These are phyloP conservation scores for Ostrea denselamellosa DNA, from an alignment of 1,140 invertebrate species.

Conservation along the genomic window DNA sequence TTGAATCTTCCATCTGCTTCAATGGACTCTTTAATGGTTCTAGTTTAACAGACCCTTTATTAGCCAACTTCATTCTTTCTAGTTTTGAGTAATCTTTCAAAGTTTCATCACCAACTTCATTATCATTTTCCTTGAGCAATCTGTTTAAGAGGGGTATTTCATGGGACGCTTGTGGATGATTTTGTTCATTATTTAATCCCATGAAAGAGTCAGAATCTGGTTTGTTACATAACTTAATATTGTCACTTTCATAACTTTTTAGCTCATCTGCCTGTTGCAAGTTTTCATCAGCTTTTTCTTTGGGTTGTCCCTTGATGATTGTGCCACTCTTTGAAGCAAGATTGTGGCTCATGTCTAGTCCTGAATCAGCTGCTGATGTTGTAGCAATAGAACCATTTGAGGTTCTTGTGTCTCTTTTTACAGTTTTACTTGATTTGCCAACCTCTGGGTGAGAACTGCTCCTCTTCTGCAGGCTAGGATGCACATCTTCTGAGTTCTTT, in stretches of 20 bases:
- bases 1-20: constrained; percentile 6
- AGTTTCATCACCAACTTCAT: not conserved
- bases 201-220: not conserved
- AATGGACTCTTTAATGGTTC: constrained; percentile 13
- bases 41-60: not conserved
- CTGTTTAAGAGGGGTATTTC: not conserved
- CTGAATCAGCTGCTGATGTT: constrained; percentile 66
- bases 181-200: not conserved
- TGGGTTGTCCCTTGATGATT: not conserved
- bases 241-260: not conserved
- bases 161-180: not conserved
- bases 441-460: constrained; percentile 64
- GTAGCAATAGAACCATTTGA: constrained; percentile 45
- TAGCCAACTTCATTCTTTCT: not conserved
- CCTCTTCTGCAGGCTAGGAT: constrained; percentile 48
- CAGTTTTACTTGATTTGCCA: constrained; percentile 19
- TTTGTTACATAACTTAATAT: not conserved
- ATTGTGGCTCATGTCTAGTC: constrained; percentile 66
- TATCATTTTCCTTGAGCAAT: not conserved
- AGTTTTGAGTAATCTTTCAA: not conserved
- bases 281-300: not conserved
- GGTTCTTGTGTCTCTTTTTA: not conserved
- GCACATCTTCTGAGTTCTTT: constrained; percentile 51
- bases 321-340: constrained; percentile 27
- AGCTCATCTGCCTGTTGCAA: not conserved